Base-by-base conservation (phyloP, 2,888 invertebrate genomes). In the Creontiades dilutus region DNA sequence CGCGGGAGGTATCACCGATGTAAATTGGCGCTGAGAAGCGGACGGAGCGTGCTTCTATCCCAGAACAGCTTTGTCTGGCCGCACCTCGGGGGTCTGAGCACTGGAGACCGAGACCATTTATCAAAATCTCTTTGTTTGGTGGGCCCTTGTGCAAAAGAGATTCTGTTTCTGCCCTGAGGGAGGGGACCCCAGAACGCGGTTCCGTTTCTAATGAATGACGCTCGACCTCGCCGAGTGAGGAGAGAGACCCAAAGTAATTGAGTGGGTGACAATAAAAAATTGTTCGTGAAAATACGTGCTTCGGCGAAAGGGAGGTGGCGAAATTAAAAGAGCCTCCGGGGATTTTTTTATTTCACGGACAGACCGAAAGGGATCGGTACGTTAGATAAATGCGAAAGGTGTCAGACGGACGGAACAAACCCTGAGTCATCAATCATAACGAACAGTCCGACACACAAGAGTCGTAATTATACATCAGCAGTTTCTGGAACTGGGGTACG, bases 111-210 rank as follows among this genome's bases (percentile, higher is more conserved):
- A 11, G 23, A 23, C 78, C 78, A 78, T 78, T 78, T 78, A 78
- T 78, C 78, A 78, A 28, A 78, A 78, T 46, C 46, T 78, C 78
- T 78, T 78, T 78, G 78, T 78, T 46, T 78, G 78, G 78, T 46
- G 78, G 47, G 78, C 78, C 13, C 78, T 47, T 47, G 47, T 47
- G 37, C 78, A 47, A 46, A 78, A 47, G 78, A 47, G 47, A 47
- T 78, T 78, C 78, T 78, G 78, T 78, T 78, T 78, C 37, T 78
- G 37, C 78, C 78, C 78, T 78, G 46, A 46, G 47, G 78, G 78
- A 68, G 14, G 52, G 14, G 23, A n/a, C 57, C 57, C n/a, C 57
- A 57, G 16, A 12, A 52, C 52, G 52, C 52, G 61, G 19, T 68
- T 23, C 23, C 27, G 19, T 68, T 68, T 68, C 68, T 68, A 68